These are phyloP conservation scores for Platygyra sinensis DNA, from an alignment of 64 coral and sea anemone species.

Conservation along the genomic window DNA sequence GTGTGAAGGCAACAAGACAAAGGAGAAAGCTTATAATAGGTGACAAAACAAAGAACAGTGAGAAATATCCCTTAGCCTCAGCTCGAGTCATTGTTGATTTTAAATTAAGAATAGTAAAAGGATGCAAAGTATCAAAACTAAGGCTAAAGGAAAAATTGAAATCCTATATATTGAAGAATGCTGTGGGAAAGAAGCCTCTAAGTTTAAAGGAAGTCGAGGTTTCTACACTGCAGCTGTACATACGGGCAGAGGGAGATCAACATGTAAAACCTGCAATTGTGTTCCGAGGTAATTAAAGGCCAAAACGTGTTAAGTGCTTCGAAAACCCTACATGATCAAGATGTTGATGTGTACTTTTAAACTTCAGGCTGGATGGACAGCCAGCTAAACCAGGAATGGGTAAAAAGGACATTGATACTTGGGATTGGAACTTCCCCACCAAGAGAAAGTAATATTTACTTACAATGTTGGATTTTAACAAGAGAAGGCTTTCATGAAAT, in stretches of 20 bases:
- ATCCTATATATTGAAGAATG: neutral
- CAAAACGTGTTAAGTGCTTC: slow-evolving; percentile 33
- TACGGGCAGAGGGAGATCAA: slow-evolving; percentile 32
- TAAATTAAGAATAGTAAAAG: slow-evolving; percentile 52
- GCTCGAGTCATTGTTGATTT: slow-evolving; percentile 61
- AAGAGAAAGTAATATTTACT: slow-evolving; percentile 66
- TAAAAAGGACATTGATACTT: slow-evolving; percentile 41
- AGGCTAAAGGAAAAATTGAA: too few species aligned
- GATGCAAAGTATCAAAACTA: slow-evolving; percentile 49
- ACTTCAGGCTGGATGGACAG: slow-evolving; percentile 46
- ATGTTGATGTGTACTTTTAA: slow-evolving; percentile 65
- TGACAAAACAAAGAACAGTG: slow-evolving; percentile 7
- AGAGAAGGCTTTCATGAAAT: neutral
- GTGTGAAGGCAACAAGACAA: slow-evolving; percentile 2
- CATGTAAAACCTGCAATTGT: slow-evolving; percentile 56
- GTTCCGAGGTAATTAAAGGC: slow-evolving; percentile 69
- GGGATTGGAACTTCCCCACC: slow-evolving; percentile 39
- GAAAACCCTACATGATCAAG: slow-evolving; percentile 27
- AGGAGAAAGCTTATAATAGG: slow-evolving; percentile 36
- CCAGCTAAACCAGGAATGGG: slow-evolving; percentile 55
- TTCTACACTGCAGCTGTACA: neutral
- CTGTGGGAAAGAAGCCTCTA: too few species aligned
- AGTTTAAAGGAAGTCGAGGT: too few species aligned
- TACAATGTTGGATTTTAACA: slow-evolving; percentile 6
- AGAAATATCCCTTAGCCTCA: slow-evolving; percentile 67